These are phyloP conservation scores for Drosophila hawaiiensis DNA, from an alignment of 2,888 invertebrate genomes.

Conservation along the genomic window DNA sequence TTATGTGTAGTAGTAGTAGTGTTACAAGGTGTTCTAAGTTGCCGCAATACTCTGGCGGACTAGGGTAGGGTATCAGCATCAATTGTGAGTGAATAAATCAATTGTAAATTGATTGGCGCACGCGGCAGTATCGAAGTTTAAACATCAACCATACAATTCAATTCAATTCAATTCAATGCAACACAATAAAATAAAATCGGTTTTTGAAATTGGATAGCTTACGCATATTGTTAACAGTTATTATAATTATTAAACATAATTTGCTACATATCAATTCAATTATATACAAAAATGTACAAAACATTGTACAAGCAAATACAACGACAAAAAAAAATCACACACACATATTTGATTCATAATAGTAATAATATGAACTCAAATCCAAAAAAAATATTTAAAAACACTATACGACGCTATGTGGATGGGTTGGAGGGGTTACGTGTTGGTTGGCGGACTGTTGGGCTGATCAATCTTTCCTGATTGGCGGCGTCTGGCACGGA, in stretches of 20 bases:
- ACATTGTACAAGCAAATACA: constrained; percentile 15
- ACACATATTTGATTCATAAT: constrained; percentile 22
- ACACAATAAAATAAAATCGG: constrained; percentile 5
- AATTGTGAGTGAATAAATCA: constrained; percentile 38
- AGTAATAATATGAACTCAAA: constrained; percentile 28
- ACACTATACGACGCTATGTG: constrained; percentile 38
- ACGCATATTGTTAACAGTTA: constrained; percentile 65
- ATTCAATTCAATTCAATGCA: not conserved
- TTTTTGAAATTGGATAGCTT: constrained; percentile 44
- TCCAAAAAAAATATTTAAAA: constrained; percentile 42
- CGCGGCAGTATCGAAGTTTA: constrained; percentile 10
- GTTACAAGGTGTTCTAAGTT: not conserved
- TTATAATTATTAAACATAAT: constrained; percentile 59
- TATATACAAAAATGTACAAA: constrained; percentile 71
- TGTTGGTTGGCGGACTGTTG: not conserved
- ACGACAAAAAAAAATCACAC: constrained; percentile 9
- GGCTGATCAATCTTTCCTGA: constrained; percentile 23
- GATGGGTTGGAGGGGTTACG: constrained; percentile 8
- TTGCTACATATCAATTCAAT: constrained; percentile 53
- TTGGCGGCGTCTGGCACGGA: constrained; percentile 50
- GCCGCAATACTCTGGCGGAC: not conserved
- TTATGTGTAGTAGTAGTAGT: not conserved
- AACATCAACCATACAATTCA: not conserved
- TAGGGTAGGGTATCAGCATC: constrained; percentile 5
- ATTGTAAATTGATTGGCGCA: constrained; percentile 38